These are phyloP conservation scores for Camponotus fellah DNA, from an alignment of 2,888 invertebrate species.

Conservation along the genomic window DNA sequence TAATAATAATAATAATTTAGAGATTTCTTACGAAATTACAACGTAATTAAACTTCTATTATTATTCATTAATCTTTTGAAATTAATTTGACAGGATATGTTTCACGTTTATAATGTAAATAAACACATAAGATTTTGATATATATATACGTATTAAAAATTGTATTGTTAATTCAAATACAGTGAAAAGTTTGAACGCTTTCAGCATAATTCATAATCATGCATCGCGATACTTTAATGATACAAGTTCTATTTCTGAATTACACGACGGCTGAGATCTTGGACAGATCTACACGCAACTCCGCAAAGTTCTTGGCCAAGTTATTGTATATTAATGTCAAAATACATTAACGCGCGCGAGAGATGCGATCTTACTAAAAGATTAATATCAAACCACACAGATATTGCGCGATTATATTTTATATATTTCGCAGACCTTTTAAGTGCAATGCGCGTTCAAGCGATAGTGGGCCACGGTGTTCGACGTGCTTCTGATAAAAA, in stretches of 20 bases:
- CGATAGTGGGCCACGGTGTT: constrained; percentile 13
- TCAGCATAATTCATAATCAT: neutral
- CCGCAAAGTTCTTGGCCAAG: neutral
- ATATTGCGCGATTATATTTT: constrained; percentile 18
- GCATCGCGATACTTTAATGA: constrained; percentile 6
- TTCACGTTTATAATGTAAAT: neutral
- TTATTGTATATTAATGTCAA: constrained; percentile 34
- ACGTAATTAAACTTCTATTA: neutral
- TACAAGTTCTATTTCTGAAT: constrained; percentile 12
- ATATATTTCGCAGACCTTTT: constrained; percentile 16
- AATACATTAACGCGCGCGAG: neutral
- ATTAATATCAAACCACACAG: constrained; percentile 7
- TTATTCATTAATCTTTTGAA: neutral
- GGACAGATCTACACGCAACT: neutral
- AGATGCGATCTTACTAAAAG: neutral
- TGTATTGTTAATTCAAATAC: neutral
- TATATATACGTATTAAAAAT: neutral
- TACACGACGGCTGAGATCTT: neutral
- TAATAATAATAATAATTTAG: too few relatives aligned
- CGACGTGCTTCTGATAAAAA: constrained; percentile 53
- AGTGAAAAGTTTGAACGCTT: neutral
- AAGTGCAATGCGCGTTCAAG: constrained; percentile 41
- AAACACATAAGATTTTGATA: neutral
- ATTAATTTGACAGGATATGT: neutral
- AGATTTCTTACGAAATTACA: neutral